Conservation (phyloP, 2,113 vertebrate genomes). For the Leuciscus idus region DNA sequence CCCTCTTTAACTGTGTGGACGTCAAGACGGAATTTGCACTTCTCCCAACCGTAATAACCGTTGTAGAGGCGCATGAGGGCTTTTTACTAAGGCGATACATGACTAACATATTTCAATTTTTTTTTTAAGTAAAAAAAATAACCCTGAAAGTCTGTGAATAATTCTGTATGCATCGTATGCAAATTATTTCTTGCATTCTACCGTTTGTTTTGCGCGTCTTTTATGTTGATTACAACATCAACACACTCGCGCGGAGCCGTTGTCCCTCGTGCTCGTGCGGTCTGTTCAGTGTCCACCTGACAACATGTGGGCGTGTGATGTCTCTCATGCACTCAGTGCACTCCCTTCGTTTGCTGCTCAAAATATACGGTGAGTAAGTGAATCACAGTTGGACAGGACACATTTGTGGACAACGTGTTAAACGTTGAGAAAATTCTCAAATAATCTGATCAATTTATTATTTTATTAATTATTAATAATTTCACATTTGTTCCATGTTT, state of each 20-base stretch:
- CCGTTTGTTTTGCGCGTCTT: neutral
- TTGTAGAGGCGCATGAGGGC: neutral
- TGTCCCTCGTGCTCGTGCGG: neutral
- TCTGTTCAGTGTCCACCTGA: conserved; percentile 11
- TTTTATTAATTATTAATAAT: too few species aligned
- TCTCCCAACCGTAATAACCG: neutral
- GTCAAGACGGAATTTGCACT: neutral
- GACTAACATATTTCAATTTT: neutral
- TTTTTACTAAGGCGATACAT: neutral
- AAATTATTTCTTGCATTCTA: neutral
- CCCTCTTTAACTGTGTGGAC: conserved; percentile 8
- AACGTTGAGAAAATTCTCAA: too few species aligned
- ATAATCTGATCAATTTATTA: too few species aligned
- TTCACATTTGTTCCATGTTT: too few species aligned
- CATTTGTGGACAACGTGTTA: neutral
- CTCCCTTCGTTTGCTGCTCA: neutral
- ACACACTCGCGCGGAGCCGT: neutral
- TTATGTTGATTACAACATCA: neutral
- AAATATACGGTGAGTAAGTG: neutral
- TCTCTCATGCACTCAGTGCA: too few species aligned
- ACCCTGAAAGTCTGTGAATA: neutral
- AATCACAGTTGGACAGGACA: neutral
- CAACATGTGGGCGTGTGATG: conserved; percentile 22
- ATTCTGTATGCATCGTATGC: too few species aligned
- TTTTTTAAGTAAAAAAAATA: neutral